These are phyloP conservation scores for Paracentrotus lividus DNA, from an alignment of 53 echinoderm and acorn worm genomes.

Conservation along the genomic window DNA sequence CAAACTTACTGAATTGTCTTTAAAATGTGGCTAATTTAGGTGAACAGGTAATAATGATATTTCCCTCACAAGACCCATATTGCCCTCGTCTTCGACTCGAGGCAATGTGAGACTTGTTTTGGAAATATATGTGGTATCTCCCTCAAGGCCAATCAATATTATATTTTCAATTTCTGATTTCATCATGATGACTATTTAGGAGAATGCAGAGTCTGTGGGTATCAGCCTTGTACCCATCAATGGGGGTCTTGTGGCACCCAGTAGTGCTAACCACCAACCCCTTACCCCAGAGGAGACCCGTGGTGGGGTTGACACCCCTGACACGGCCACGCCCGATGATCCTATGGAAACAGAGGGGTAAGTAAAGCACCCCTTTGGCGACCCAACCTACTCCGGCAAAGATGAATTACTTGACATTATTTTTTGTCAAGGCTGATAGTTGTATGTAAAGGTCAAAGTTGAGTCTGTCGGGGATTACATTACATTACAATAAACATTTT, in stretches of 20 bases:
- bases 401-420: not conserved
- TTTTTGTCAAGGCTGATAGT: not conserved
- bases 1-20: no score
- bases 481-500: no score
- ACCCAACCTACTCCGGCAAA: not conserved
- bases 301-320: conserved; percentile 30
- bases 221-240: conserved; percentile 68
- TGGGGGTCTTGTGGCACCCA: conserved; percentile 64
- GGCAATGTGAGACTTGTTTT: no score
- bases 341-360: conserved; percentile 50
- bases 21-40: no score
- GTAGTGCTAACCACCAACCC: conserved; percentile 50
- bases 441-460: no score
- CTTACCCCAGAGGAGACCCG: conserved; percentile 36
- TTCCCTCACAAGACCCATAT: no score
- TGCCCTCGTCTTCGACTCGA: no score
- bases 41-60: no score
- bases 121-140: not conserved
- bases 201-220: conserved; percentile 52
- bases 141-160: not conserved
- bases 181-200: conserved; percentile 17
- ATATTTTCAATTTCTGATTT: not conserved
- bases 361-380: not conserved
- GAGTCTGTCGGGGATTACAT: no score
- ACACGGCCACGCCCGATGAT: conserved; percentile 5